phyloP scores from a whole-genome alignment of 1,140 invertebrate genomes.

The silkworm (Bombyx mori) region DNA sequence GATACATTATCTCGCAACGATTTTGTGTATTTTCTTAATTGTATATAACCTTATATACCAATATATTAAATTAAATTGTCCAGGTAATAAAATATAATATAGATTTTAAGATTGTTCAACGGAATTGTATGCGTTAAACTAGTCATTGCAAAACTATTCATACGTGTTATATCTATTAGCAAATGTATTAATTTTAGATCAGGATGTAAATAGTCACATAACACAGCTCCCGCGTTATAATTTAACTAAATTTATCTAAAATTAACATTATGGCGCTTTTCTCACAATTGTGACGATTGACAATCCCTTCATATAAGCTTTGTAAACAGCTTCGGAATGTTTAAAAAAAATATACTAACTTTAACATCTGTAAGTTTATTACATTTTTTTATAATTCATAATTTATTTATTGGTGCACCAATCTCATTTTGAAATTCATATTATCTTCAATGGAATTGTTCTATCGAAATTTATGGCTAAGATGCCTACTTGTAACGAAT shows the following conservation, averaged over 20 bases:
- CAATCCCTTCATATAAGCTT: constrained; percentile 55
- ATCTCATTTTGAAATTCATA: constrained; percentile 11
- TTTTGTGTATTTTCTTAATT: constrained; percentile 67
- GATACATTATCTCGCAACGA: constrained; percentile 66
- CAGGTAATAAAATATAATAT: constrained; percentile 31
- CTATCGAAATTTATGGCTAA: no score
- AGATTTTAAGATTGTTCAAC: constrained; percentile 13
- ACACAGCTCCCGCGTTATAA: constrained; percentile 22
- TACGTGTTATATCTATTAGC: constrained; percentile 4
- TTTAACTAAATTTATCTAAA: constrained; percentile 25
- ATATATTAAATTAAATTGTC: constrained; percentile 61
- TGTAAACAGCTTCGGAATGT: constrained; percentile 70
- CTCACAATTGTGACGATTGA: constrained; percentile 40
- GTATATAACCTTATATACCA: constrained; percentile 68
- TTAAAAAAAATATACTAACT: constrained; percentile 17
- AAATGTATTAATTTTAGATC: constrained; percentile 10
- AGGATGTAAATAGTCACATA: constrained; percentile 44
- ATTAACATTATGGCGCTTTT: constrained; percentile 60
- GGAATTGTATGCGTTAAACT: constrained; percentile 31
- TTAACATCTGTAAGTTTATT: no score
- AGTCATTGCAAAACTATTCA: constrained; percentile 35
- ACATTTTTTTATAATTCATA: no score
- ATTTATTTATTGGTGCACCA: constrained; percentile 46
- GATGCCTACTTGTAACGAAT: no score
- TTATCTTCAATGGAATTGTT: not conserved